Conservation (phyloP, 1,140 invertebrate genomes). For the Caenorhabditis latens region DNA sequence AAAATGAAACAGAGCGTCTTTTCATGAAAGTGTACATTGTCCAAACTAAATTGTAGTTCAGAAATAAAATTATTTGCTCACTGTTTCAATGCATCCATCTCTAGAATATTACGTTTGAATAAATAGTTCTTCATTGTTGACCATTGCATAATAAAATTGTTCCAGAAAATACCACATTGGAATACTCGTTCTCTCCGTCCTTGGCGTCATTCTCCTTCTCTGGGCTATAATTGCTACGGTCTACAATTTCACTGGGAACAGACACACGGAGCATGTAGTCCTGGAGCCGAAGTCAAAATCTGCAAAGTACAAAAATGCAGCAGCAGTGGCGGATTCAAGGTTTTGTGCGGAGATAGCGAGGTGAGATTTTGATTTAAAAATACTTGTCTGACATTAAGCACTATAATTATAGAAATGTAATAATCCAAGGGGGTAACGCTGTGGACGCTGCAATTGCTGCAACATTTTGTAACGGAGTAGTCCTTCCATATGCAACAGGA, state of each 20-base stretch:
- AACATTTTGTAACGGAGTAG: slow-evolving; percentile 78
- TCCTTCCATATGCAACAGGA: slow-evolving; percentile 87
- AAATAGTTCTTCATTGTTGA: not conserved
- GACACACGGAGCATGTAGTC: not conserved
- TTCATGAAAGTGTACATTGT: no score
- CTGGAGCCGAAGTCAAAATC: slow-evolving; percentile 22
- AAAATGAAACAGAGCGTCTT: no score
- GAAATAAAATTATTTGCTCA: not conserved
- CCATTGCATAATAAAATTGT: not conserved
- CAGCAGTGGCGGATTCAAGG: not conserved
- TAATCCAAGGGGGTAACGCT: slow-evolving; percentile 37
- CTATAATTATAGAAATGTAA: not conserved
- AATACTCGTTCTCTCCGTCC: not conserved
- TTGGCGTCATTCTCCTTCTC: slow-evolving; percentile 4
- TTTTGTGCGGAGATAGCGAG: slow-evolving; percentile 46
- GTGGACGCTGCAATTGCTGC: slow-evolving; percentile 17
- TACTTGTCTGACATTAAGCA: not conserved
- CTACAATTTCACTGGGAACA: slow-evolving; percentile 12
- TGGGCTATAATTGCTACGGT: slow-evolving; percentile 15
- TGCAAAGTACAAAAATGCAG: slow-evolving; percentile 23
- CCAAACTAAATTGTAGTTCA: no score
- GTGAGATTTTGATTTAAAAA: no score
- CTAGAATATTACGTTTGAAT: not conserved
- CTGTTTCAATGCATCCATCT: not conserved
- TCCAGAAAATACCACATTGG: slow-evolving; percentile 45